A percentile compares a stretch with the other conserved stretches of the same genome.
These are phyloP conservation scores for Catocala nupta DNA, from an alignment of 2,888 invertebrate genomes.

Conservation along the genomic window DNA sequence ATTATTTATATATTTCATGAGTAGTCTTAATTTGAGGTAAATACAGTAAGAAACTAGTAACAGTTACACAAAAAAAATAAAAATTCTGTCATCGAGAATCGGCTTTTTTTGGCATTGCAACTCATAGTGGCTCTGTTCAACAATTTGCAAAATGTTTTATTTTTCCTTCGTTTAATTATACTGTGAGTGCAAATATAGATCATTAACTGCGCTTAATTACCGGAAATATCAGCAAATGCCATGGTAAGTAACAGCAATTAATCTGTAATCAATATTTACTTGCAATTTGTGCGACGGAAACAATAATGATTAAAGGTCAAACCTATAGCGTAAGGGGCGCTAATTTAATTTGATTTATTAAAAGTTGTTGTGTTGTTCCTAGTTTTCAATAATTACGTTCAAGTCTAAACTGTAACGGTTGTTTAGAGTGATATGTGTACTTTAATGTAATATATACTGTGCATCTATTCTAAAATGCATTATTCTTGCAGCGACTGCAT, in stretches of 20 bases:
- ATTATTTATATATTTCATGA: too few species aligned
- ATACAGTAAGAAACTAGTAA: too few species aligned
- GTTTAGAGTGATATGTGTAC: neutral
- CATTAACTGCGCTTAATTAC: neutral
- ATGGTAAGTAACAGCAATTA: conserved; percentile 10
- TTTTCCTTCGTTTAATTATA: neutral
- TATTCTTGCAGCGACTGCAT: neutral
- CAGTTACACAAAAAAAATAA: too few species aligned
- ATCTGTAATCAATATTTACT: neutral
- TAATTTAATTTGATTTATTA: conserved; percentile 31
- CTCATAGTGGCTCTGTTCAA: neutral
- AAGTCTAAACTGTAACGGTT: neutral
- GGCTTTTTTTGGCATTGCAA: neutral
- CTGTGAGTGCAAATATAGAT: neutral
- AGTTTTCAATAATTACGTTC: neutral
- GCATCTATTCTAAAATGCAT: neutral
- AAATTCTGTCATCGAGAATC: too few species aligned
- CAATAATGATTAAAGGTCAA: conserved; percentile 38
- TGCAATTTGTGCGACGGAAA: conserved; percentile 7
- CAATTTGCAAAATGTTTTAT: neutral
- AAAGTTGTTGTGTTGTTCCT: neutral
- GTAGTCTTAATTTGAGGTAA: too few species aligned
- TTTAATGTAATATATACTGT: neutral
- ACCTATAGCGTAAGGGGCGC: conserved; percentile 15
- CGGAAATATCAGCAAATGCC: conserved; percentile 19